phyloP scores from a whole-genome alignment of 2,113 vertebrate genomes.

The Pseudopipra pipra region DNA sequence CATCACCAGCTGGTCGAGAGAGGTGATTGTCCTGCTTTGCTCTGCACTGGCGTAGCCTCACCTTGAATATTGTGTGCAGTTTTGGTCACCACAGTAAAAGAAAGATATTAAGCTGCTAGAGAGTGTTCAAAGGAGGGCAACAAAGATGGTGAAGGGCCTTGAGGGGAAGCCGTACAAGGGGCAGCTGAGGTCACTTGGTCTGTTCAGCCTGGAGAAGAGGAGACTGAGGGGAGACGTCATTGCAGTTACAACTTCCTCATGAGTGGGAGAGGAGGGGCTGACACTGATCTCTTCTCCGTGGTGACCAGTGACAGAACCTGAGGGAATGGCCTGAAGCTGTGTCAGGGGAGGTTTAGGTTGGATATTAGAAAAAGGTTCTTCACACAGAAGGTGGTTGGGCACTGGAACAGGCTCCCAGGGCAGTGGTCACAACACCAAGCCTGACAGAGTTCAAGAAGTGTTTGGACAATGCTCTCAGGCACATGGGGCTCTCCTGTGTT shows the following conservation, averaged over 20 bases:
- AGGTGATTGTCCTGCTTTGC: background rate
- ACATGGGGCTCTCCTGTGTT: background rate
- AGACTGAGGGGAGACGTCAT: background rate
- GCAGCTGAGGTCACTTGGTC: background rate
- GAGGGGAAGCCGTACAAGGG: background rate
- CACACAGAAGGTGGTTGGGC: background rate
- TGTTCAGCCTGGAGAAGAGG: background rate
- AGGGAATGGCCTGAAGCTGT: no score
- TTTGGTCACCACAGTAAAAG: accelerated
- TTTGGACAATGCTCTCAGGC: background rate
- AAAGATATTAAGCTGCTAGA: background rate
- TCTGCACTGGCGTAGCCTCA: accelerated
- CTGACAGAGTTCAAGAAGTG: background rate
- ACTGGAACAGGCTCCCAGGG: background rate
- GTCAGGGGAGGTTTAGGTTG: background rate
- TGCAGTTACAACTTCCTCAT: background rate
- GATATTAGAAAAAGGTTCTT: background rate
- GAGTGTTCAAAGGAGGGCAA: background rate
- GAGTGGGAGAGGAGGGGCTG: background rate
- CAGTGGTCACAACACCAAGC: background rate
- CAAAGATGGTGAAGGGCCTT: background rate
- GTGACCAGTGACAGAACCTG: background rate
- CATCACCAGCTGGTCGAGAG: accelerated
- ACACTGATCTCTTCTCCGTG: background rate
- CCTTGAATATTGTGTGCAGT: accelerated